Percentiles rank a stretch among this genome's conserved stretches.
Conservation (phyloP, 2,113 vertebrate genomes). For the Periophthalmus modestus region DNA sequence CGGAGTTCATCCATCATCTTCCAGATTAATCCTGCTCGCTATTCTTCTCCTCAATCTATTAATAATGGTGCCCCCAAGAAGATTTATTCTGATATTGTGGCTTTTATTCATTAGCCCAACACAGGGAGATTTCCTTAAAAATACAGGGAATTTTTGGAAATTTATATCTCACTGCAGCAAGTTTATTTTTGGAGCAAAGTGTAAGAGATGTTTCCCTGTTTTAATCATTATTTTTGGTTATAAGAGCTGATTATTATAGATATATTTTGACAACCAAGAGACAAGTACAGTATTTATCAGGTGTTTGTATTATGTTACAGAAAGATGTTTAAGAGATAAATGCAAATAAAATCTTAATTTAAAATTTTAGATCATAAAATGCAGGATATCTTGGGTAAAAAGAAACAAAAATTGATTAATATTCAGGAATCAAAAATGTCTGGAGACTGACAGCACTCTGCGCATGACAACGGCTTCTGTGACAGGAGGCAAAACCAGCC, state of each 20-base stretch:
- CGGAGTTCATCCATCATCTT: conserved; percentile 77
- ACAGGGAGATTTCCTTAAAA: conserved; percentile 59
- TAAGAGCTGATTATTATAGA: background rate
- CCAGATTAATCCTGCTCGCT: conserved; percentile 77
- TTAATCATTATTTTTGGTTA: background rate
- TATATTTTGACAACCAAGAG: background rate
- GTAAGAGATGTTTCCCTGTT: background rate
- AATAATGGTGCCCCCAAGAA: conserved; percentile 72
- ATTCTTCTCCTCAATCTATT: conserved; percentile 78
- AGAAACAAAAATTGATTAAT: background rate
- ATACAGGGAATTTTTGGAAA: conserved; percentile 48
- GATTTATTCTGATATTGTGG: conserved; percentile 79
- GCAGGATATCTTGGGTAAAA: too few species aligned
- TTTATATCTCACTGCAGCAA: conserved; percentile 28
- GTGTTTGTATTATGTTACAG: too few species aligned
- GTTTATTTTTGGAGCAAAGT: conserved; percentile 24
- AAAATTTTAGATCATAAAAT: background rate
- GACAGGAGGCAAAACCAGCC: background rate
- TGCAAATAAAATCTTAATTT: background rate
- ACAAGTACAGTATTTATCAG: background rate
- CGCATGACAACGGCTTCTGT: background rate
- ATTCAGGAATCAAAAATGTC: background rate
- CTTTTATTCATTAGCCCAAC: conserved; percentile 77
- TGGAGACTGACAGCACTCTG: background rate
- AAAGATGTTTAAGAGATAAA: background rate